A percentile compares a stretch with the other conserved stretches of the same genome.
Conservation (phyloP, 2,888 invertebrate genomes). For the Zelleria hepariella region DNA sequence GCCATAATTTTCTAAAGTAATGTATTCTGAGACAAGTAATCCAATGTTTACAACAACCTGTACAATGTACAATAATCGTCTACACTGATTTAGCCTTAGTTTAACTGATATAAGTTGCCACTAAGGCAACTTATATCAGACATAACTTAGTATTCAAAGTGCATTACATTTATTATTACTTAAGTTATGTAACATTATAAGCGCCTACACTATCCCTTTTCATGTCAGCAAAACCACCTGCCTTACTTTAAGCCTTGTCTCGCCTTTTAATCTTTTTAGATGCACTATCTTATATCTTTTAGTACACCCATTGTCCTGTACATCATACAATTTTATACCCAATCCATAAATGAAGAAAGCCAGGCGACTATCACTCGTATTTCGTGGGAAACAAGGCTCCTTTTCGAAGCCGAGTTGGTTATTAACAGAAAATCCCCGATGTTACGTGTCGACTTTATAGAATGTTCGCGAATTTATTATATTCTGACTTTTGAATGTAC, state of each 20-base stretch:
- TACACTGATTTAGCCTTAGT: too few relatives aligned
- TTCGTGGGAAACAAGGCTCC: slow-evolving; percentile 11
- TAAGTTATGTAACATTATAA: too few relatives aligned
- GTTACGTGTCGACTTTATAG: not conserved
- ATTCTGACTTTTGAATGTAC: not conserved
- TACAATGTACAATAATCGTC: too few relatives aligned
- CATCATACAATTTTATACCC: slow-evolving; percentile 26
- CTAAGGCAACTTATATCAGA: too few relatives aligned
- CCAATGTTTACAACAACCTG: too few relatives aligned
- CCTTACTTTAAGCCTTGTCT: slow-evolving; percentile 22
- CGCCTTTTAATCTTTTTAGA: slow-evolving; percentile 21
- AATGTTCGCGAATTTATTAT: slow-evolving; percentile 5
- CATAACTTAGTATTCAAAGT: too few relatives aligned
- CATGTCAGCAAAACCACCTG: slow-evolving; percentile 11
- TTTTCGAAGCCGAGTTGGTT: not conserved
- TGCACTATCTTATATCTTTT: slow-evolving; percentile 20
- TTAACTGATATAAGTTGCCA: too few relatives aligned
- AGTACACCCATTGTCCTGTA: slow-evolving; percentile 28
- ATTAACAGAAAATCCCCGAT: not conserved
- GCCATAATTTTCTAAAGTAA: too few relatives aligned
- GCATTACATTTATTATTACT: too few relatives aligned
- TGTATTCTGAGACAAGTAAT: too few relatives aligned
- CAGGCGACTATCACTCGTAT: slow-evolving; percentile 14
- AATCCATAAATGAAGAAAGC: slow-evolving; percentile 15
- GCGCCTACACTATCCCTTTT: too few relatives aligned